Base-by-base conservation (phyloP, 2,113 vertebrate genomes). In the Pseudonaja textilis region DNA sequence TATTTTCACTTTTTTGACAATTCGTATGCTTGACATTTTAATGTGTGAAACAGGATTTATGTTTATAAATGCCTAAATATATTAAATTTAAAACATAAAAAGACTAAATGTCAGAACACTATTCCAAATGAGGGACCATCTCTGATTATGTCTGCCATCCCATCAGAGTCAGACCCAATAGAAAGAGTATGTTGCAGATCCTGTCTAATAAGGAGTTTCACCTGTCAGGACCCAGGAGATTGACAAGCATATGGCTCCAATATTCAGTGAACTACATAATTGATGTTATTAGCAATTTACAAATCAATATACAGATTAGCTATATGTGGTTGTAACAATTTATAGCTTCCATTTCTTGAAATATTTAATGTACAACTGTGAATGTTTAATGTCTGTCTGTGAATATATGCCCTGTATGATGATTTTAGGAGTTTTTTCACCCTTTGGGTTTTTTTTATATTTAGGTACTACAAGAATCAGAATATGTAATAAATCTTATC, bases 31-130 rank as follows among this genome's bases (percentile, higher is more conserved):
- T 90, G 89, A 85, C 74, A 91, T 29, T 90, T 3, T 1, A 94
- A 88, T 88, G 69, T 86, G 45, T 7, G 57, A 92, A 91, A 93
- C 86, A 95, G 57, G 47, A 92, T 93, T 55, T 69, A 64, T 3
- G 1, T 42, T 88, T 92, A 91, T 88, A 34, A 34, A 69, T 69
- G 5, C 12, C 64, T 69, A 64, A 64, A 89, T 91, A 25, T 85
- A 54, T 56, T 22, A 57, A 57, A 57, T 57, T 6, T 59, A 59
- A 59, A 16, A 56, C 18, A 20, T 20, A 56, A 74, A 74, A 81
- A 42, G 3, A 2, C 34, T 81, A 39, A 42, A 6, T 42, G 29
- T 93, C 56, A 56, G 2, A 87, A 56, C 93, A 81, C 29, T 42
- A 81, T 22, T 42, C 18, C 8, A 3, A 9, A 39, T 81, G 7